Conservation (phyloP, 2,888 invertebrate species). For the Drosophila neutralis region DNA sequence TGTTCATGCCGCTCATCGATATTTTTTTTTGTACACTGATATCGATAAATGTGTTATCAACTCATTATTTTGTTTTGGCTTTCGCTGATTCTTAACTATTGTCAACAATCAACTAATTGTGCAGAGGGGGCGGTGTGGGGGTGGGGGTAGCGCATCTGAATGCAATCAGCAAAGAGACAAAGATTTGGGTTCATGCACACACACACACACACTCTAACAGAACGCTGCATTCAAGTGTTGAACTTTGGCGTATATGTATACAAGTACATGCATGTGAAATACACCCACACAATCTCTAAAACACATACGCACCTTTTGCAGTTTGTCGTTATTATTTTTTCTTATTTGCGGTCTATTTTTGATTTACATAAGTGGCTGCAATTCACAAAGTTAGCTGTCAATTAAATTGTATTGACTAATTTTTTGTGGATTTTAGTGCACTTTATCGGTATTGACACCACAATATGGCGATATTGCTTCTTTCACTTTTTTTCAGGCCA, state of each 20-base stretch:
- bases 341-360: constrained; percentile 42
- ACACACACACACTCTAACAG: background rate
- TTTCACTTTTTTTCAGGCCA: constrained; percentile 68
- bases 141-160: background rate
- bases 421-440: constrained; percentile 54
- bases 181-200: constrained; percentile 35
- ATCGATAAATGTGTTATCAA: constrained; percentile 19
- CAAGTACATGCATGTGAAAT: constrained; percentile 20
- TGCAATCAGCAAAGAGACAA: constrained; percentile 20
- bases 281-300: constrained; percentile 23
- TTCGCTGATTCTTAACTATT: constrained; percentile 1
- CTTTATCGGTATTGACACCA: constrained; percentile 63
- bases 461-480: constrained; percentile 75
- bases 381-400: constrained; percentile 6
- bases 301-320: constrained; percentile 54
- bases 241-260: constrained; percentile 30
- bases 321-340: constrained; percentile 51
- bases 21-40: background rate
- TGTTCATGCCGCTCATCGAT: constrained; percentile 29
- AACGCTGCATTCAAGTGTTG: constrained; percentile 14
- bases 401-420: constrained; percentile 21
- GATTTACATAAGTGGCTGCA: constrained; percentile 65
- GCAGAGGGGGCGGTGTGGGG: background rate
- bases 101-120: constrained; percentile 6
- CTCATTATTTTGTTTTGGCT: background rate